These are phyloP conservation scores for Eupithecia centaureata DNA, from an alignment of 2,888 invertebrate genomes.

Conservation along the genomic window DNA sequence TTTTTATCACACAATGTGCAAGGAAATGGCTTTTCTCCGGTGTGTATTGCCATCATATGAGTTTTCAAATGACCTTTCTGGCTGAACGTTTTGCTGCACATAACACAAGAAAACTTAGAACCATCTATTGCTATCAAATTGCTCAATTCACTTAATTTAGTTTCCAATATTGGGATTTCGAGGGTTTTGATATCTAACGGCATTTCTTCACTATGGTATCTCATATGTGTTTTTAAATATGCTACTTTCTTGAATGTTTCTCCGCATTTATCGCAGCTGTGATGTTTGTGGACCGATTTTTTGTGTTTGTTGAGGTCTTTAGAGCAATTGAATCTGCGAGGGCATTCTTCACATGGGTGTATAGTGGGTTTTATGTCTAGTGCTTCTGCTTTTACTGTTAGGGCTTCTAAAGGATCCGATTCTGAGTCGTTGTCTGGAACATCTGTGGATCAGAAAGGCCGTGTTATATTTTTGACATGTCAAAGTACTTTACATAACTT, in stretches of 20 bases:
- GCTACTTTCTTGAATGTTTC: constrained; percentile 2
- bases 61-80: constrained; percentile 29
- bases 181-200: neutral
- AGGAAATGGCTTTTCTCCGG: constrained; percentile 5
- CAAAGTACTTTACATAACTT: too few relatives aligned
- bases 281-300: constrained; percentile 10
- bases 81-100: constrained; percentile 16
- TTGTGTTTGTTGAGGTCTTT: constrained; percentile 14
- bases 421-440: constrained; percentile 7
- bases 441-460: constrained; percentile 1
- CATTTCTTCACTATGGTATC: constrained; percentile 15
- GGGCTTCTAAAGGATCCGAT: constrained; percentile 21
- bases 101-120: constrained; percentile 19
- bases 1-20: constrained; percentile 7
- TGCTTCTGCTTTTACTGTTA: constrained; percentile 15
- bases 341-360: constrained; percentile 19
- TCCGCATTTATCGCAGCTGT: constrained; percentile 6
- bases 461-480: neutral
- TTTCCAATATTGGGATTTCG: neutral
- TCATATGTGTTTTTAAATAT: constrained; percentile 18
- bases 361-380: neutral
- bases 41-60: constrained; percentile 20
- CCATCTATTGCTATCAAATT: constrained; percentile 9
- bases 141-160: constrained; percentile 1
- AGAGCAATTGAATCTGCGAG: constrained; percentile 1